Evolutionary conservation across 2,888 invertebrate genomes (phyloP).

Genomic region (Patella ulyssiponensis): DNA sequence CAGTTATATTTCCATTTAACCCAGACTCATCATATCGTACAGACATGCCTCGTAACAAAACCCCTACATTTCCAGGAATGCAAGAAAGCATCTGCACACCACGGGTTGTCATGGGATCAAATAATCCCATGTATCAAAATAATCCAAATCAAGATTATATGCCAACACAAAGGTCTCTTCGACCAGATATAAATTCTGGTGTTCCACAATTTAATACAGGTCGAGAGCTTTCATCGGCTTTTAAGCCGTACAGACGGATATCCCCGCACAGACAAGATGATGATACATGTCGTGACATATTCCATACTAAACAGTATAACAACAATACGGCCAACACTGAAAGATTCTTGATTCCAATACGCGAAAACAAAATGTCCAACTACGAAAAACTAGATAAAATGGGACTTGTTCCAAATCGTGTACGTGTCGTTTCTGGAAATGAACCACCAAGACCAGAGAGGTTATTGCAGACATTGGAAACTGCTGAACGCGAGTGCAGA

Average conservation of each 20-base stretch:
- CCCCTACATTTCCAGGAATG: too few relatives aligned
- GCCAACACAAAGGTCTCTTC: too few relatives aligned
- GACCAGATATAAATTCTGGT: too few relatives aligned
- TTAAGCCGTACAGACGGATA: slow-evolving; percentile 4
- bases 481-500: neutral
- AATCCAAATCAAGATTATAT: too few relatives aligned
- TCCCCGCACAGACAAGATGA: neutral
- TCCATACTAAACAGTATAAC: neutral
- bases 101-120: too few relatives aligned
- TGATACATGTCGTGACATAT: neutral
- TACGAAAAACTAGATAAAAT: neutral
- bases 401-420: neutral
- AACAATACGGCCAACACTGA: neutral
- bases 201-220: neutral
- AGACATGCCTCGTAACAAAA: too few relatives aligned
- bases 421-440: neutral
- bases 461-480: neutral
- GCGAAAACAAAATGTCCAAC: neutral
- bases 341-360: neutral
- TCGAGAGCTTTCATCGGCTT: neutral
- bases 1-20: too few relatives aligned
- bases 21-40: too few relatives aligned
- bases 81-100: too few relatives aligned
- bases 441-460: neutral
- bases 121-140: too few relatives aligned